phyloP scores from a whole-genome alignment of 2,888 invertebrate genomes.

The Papilio protenor region DNA sequence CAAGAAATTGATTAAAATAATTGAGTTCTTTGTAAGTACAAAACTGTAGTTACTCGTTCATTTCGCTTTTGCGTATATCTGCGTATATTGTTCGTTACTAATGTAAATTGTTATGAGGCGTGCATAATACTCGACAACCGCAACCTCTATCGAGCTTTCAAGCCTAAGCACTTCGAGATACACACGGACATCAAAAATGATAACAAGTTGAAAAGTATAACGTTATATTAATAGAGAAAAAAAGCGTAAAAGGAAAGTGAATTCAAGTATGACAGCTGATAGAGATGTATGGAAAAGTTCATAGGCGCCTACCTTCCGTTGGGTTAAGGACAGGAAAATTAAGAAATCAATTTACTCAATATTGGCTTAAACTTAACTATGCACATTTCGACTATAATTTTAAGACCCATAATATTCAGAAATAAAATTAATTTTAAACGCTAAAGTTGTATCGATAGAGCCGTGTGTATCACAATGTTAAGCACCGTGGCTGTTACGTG shows the following conservation, averaged over 20 bases:
- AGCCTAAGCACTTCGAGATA: constrained; percentile 32
- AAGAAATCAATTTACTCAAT: background rate
- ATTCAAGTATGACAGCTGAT: too few species aligned
- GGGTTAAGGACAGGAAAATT: background rate
- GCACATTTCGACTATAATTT: too few species aligned
- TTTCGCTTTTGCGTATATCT: constrained; percentile 8
- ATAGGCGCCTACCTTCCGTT: too few species aligned
- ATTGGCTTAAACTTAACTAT: too few species aligned
- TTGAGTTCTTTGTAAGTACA: constrained; percentile 6
- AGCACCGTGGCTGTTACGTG: constrained; percentile 34
- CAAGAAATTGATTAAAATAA: background rate
- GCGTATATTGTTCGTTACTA: constrained; percentile 31
- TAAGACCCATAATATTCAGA: too few species aligned
- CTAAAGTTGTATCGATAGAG: background rate
- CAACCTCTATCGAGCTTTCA: constrained; percentile 38
- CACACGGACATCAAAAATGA: constrained; percentile 12
- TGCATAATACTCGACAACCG: constrained; percentile 37
- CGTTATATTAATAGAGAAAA: too few species aligned
- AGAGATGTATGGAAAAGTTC: background rate
- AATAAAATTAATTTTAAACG: background rate
- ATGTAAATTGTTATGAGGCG: constrained; percentile 42
- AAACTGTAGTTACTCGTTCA: constrained; percentile 2
- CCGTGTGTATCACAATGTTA: constrained; percentile 35
- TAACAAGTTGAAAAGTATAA: background rate
- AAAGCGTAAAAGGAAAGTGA: too few species aligned